A percentile compares a stretch with the other conserved stretches of the same genome.
phyloP scores from a whole-genome alignment of 2,113 vertebrate species.

The Myotis lucifugus region DNA sequence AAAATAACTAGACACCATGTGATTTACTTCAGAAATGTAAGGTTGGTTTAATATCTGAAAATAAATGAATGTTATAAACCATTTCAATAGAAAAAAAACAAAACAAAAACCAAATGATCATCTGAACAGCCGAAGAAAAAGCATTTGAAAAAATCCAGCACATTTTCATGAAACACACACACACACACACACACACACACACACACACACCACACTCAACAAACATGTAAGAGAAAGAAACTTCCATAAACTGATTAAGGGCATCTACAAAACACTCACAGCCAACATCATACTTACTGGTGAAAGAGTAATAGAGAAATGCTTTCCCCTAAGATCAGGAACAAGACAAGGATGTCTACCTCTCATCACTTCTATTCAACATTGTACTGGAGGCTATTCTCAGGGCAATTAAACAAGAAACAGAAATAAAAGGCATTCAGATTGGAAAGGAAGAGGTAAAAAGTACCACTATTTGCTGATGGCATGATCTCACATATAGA shows the following conservation, averaged over 20 bases:
- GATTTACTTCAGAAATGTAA: background rate
- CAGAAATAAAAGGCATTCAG: background rate
- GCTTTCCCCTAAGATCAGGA: background rate
- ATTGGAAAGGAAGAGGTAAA: background rate
- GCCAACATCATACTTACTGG: background rate
- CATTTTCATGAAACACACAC: background rate
- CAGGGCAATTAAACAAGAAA: background rate
- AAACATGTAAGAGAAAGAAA: background rate
- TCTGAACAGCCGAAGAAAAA: background rate
- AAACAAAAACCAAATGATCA: background rate
- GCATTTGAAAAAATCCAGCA: background rate
- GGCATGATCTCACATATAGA: background rate
- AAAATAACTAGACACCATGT: background rate
- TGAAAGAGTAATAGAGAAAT: background rate
- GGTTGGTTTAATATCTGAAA: background rate
- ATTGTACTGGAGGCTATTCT: background rate
- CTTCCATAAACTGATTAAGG: background rate
- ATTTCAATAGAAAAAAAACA: background rate
- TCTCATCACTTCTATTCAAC: background rate
- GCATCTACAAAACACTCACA: background rate
- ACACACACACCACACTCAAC: background rate
- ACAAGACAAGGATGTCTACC: background rate
- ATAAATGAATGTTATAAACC: background rate
- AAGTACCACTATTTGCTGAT: background rate
- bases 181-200: too few relatives aligned